phyloP scores from a whole-genome alignment of 2,797 vertebrate genomes.

The Fistularia tabacaria region DNA sequence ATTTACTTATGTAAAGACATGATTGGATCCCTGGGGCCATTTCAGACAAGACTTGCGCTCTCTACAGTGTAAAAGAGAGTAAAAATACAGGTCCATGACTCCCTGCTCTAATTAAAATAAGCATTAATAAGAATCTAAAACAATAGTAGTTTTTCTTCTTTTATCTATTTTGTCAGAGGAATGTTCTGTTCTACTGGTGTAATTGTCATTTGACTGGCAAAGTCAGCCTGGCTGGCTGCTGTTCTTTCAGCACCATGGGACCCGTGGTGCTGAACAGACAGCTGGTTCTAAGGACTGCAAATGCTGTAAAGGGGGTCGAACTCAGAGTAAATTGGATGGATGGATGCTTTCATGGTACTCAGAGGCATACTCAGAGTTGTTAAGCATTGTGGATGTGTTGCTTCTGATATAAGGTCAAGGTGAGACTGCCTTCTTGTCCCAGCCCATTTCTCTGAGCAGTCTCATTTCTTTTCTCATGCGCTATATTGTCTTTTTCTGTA shows the following conservation, averaged over 20 bases:
- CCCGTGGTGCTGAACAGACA: constrained; percentile 29
- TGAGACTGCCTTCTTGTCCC: constrained; percentile 5
- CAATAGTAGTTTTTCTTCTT: neutral
- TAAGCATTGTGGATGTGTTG: constrained; percentile 8
- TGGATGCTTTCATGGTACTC: constrained; percentile 21
- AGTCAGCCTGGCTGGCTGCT: constrained; percentile 15
- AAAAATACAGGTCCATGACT: neutral
- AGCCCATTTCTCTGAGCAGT: neutral
- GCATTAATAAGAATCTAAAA: constrained; percentile 8
- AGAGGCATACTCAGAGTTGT: constrained; percentile 2
- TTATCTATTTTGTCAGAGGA: neutral
- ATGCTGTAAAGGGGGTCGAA: constrained; percentile 26
- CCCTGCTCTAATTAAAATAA: neutral
- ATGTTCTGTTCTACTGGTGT: constrained; percentile 7
- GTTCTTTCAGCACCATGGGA: constrained; percentile 23
- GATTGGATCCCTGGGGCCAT: no score
- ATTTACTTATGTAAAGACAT: neutral
- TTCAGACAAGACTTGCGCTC: no score
- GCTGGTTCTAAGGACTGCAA: constrained; percentile 31
- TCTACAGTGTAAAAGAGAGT: neutral
- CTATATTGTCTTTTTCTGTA: neutral
- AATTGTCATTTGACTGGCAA: constrained; percentile 12
- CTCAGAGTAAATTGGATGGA: constrained; percentile 9
- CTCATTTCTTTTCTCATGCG: neutral
- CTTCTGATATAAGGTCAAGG: constrained; percentile 29